Conservation (phyloP, 92 coral and sea anemone species). For the Phymanthus crucifer region DNA sequence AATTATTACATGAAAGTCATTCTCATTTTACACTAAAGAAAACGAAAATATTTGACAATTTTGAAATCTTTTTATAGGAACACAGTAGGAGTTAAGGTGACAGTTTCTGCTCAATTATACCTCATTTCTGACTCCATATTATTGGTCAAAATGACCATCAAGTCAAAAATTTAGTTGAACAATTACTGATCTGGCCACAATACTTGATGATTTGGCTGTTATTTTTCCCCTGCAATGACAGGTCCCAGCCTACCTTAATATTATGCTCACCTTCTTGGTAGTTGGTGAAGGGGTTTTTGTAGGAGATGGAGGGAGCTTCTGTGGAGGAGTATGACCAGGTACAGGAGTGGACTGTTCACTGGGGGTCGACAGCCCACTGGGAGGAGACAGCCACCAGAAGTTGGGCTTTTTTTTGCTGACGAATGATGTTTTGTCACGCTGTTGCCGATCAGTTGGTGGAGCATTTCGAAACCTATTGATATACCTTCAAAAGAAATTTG, state of each 20-base stretch:
- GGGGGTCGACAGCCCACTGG: conserved; percentile 85
- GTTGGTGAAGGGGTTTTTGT: conserved; percentile 47
- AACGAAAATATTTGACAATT: too few species aligned
- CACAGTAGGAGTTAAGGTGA: too few species aligned
- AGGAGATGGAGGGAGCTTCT: conserved; percentile 47
- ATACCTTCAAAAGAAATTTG: conserved; percentile 49
- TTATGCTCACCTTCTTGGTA: conserved; percentile 25
- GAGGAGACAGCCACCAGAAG: conserved; percentile 94
- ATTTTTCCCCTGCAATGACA: too few species aligned
- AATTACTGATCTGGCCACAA: too few species aligned
- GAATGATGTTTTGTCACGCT: conserved; percentile 57
- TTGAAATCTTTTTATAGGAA: too few species aligned
- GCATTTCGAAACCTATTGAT: conserved; percentile 91
- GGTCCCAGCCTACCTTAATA: neutral
- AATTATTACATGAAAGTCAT: too few species aligned
- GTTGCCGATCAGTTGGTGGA: conserved; percentile 80
- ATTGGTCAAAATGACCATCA: too few species aligned
- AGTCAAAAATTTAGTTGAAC: too few species aligned
- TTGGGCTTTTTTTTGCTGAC: conserved; percentile 61
- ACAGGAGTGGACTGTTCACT: conserved; percentile 3
- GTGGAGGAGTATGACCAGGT: conserved; percentile 57
- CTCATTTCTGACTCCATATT: too few species aligned
- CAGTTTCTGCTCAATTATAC: too few species aligned
- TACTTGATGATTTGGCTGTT: too few species aligned
- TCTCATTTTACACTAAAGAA: too few species aligned